Evolutionary conservation across 2,888 invertebrate species (phyloP).

Genomic region (Dryomyza anilis): DNA sequence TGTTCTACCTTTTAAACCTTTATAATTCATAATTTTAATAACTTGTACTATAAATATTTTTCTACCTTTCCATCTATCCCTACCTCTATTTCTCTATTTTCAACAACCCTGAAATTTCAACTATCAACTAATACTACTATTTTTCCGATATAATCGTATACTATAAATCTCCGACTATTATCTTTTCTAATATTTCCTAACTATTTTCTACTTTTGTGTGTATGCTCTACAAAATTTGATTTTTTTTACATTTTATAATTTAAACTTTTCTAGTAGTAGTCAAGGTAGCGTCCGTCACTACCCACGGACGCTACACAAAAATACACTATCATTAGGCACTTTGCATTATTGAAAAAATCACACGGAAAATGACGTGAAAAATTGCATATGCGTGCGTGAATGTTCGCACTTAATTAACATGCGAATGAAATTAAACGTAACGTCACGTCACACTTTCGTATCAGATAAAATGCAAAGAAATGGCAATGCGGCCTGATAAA

Average conservation of each 20-base stretch:
- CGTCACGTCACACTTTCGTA: no score
- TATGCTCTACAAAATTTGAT: constrained; percentile 12
- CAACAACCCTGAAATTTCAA: neutral
- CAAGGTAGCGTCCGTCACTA: constrained; percentile 14
- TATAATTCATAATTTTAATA: no score
- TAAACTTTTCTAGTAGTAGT: constrained; percentile 35
- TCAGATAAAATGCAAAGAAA: no score
- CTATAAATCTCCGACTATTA: neutral
- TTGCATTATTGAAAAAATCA: neutral
- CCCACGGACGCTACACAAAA: neutral
- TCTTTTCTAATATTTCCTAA: neutral
- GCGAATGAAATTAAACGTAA: no score
- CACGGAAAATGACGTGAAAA: neutral
- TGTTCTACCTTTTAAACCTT: no score
- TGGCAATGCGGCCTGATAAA: no score
- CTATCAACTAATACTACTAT: no score
- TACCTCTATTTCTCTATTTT: no score
- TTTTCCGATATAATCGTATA: neutral
- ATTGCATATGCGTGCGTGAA: neutral
- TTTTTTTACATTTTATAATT: constrained; percentile 35
- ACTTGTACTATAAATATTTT: no score
- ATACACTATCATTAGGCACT: neutral
- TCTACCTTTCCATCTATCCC: no score
- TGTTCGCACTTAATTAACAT: constrained; percentile 6
- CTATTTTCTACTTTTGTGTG: neutral